Percentiles rank a stretch among this genome's conserved stretches.
Evolutionary conservation across 2,797 vertebrate species (phyloP).

Genomic region (Lates japonicus): DNA sequence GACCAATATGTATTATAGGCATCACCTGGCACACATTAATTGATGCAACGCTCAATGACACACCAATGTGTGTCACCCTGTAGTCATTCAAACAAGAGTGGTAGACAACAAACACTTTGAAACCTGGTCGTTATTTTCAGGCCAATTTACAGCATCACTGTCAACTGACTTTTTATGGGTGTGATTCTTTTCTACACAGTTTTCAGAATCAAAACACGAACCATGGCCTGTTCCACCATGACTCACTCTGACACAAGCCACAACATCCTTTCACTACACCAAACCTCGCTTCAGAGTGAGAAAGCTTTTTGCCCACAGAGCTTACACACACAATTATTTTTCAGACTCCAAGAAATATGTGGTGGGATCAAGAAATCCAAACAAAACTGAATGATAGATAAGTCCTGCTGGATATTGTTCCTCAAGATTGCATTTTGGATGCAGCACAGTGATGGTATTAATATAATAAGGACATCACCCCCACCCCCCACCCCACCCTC

Average conservation of each 20-base stretch:
- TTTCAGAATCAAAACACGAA: neutral
- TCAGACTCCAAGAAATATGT: constrained; percentile 16
- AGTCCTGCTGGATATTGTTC: neutral
- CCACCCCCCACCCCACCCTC: too few species aligned
- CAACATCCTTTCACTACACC: neutral
- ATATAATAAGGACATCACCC: neutral
- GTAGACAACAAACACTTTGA: neutral
- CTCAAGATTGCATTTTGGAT: constrained; percentile 24
- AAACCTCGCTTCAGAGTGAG: constrained; percentile 8
- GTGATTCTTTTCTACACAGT: too few species aligned
- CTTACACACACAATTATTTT: constrained; percentile 11
- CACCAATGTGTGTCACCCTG: neutral
- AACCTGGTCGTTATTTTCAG: neutral
- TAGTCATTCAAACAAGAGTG: neutral
- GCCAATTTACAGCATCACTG: neutral
- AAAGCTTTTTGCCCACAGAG: neutral
- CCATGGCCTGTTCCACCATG: neutral
- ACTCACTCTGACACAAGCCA: neutral
- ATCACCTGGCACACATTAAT: neutral
- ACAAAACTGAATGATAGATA: constrained; percentile 7
- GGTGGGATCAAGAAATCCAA: constrained; percentile 8
- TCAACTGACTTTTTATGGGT: neutral
- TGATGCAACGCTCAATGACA: neutral
- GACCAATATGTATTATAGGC: neutral
- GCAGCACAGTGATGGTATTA: constrained; percentile 40